Conservation (phyloP, 1,140 invertebrate genomes). For the Artemia franciscana region DNA sequence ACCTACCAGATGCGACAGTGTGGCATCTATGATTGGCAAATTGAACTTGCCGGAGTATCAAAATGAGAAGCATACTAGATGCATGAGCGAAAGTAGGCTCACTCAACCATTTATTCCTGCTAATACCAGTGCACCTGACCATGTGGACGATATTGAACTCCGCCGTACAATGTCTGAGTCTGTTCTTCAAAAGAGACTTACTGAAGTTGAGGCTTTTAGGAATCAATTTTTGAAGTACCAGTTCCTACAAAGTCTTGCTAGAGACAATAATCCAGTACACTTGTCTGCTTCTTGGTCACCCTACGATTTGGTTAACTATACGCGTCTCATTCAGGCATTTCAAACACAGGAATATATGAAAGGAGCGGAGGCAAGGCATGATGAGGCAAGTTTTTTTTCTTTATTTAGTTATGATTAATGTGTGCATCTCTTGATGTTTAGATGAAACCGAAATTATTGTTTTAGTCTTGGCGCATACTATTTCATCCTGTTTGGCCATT, state of each 20-base stretch:
- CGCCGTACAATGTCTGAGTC: neutral
- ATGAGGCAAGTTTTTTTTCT: too few species aligned
- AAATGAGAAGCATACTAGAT: neutral
- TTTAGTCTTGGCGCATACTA: too few species aligned
- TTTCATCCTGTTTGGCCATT: too few species aligned
- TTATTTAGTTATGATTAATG: too few species aligned
- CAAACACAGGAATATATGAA: neutral
- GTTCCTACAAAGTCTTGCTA: neutral
- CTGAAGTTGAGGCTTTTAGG: neutral
- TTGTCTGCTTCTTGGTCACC: neutral
- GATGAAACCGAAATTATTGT: too few species aligned
- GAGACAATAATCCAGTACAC: neutral
- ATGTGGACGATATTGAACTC: neutral
- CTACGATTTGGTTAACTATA: neutral
- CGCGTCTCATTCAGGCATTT: neutral
- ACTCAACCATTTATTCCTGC: neutral
- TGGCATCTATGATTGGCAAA: neutral
- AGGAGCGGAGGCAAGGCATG: too few species aligned
- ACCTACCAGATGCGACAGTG: neutral
- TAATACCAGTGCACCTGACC: neutral
- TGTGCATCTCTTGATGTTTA: too few species aligned
- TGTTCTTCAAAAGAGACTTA: neutral
- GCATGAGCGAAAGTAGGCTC: neutral
- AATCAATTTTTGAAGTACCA: neutral
- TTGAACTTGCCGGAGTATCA: neutral